Evolutionary conservation across 2,888 invertebrate species (phyloP), one percentile per base, ranked within the genome.

Genomic region (Busseola fusca): DNA sequence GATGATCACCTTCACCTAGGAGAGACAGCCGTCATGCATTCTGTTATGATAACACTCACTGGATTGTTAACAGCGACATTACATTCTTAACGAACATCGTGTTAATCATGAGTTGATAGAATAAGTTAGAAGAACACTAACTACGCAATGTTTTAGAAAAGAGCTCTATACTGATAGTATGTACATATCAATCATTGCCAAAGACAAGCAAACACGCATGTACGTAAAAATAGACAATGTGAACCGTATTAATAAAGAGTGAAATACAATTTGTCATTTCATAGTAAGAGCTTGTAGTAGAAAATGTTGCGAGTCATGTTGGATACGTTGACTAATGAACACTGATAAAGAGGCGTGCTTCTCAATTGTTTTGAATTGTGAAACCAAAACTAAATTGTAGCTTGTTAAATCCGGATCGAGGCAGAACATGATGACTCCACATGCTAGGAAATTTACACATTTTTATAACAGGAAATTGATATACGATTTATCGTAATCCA

Each of bases 1-100:
- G 86, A 85, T 88, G 90, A 94, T 95, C 93, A 95, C 95, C 95
- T 95, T 95, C 95, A 95, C 95, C 95, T 95, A 94, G 94, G 92
- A 90, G 87, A 87, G 89, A 88, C 86, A 81, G 86, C 82, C 87
- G 84, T 86, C 88, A 87, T 88, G 74, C 73, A 80, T 81, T 80
- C 76, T 85, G 82, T 88, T 90, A 82, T 91, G 91, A 90, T 91
- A 89, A 87, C 87, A 86, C 82, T 80, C 68, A 73, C 74, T 79
- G 69, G 82, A 62, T 52, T 78, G 71, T 42, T 72, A 57, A 42
- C 37, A 45, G 58, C 14, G 30, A 58, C 30, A 57, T 72, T 27
- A 69, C 12, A 30, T 48, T 69, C 37, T 73, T 59, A 25, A 14
- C 45, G 30, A 21, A 12, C 30, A 40, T 30, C 18, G 3, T 72